Evolutionary conservation across 2,797 vertebrate species (phyloP), one percentile per base, ranked within the genome.

Genomic region (Alauda arvensis): DNA sequence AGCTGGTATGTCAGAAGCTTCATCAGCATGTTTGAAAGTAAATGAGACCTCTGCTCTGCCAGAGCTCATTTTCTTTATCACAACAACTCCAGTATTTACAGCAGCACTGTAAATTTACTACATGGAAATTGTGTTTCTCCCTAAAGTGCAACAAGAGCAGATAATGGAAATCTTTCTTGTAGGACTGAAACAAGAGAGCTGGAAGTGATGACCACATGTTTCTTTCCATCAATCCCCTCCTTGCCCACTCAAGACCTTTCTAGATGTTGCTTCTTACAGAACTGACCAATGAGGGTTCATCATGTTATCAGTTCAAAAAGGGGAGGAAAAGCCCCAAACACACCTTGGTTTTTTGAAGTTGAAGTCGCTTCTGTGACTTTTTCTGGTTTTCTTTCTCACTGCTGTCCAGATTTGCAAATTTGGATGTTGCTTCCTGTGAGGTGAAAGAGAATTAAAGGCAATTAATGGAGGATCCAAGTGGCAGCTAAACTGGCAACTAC

Each of bases 351-450:
- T 99, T 99, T 95, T 99, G 98, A 85, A 99, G 96, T 90, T 98
- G 98, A 7, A 99, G 97, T 75, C 98, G 96, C 90, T 98, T 98
- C 96, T 99, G 98, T 13, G 98, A 98, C 75, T 98, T 98, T 83
- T 99, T 99, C 97, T 99, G 98, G 90, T 99, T 99, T 93, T 99
- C 98, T 83, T 99, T 99, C 95, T 98, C 98, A 20, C 97, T 98
- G 88, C 98, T 98, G 93, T 99, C 98, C 92, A 98, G 92, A 94
- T 98, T 99, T 6, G 98, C 99, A 96, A 99, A 99, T 96, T 99
- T 99, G 81, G 99, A 99, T 70, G 99, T 99, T 87, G 98, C 98
- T 97, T 99, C 99, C 99, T 99, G 96, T 49, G 80, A 74, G 48
- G 34, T 9, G 16, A 51, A 65, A 92, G 48, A 37, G 37, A 82